Conservation (phyloP, 2,113 vertebrate genomes). For the Dicaeum eximium region DNA sequence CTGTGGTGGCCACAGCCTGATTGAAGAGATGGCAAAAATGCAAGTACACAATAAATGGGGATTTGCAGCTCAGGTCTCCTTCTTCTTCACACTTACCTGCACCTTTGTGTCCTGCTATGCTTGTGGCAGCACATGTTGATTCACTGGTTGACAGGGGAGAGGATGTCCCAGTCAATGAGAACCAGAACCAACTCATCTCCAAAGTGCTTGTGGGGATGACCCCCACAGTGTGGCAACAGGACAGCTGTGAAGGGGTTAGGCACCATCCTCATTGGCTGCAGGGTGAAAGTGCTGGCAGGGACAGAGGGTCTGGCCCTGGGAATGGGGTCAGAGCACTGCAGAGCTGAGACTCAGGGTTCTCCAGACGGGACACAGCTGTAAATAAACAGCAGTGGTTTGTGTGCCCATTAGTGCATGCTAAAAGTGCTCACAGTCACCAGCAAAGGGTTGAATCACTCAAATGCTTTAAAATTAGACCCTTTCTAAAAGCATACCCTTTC, state of each 20-base stretch:
- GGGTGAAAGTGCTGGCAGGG: neutral
- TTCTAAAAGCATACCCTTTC: neutral
- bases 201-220: accelerated
- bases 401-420: accelerated
- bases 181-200: neutral
- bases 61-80: neutral
- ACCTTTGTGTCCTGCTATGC: neutral
- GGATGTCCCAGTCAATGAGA: neutral
- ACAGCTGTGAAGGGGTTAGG: neutral
- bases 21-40: neutral
- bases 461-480: neutral
- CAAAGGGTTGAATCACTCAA: neutral
- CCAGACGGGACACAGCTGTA: neutral
- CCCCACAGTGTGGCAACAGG: neutral
- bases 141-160: neutral
- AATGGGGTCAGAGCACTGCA: neutral
- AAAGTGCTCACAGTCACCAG: neutral
- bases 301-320: neutral
- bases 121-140: neutral
- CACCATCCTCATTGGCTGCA: neutral
- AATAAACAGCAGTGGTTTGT: accelerated
- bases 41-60: neutral
- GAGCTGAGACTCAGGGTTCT: neutral
- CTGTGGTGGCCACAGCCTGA: neutral
- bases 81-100: neutral